Evolutionary conservation across 2,113 vertebrate genomes (phyloP).

Genomic region (Megaceryle maxima): DNA sequence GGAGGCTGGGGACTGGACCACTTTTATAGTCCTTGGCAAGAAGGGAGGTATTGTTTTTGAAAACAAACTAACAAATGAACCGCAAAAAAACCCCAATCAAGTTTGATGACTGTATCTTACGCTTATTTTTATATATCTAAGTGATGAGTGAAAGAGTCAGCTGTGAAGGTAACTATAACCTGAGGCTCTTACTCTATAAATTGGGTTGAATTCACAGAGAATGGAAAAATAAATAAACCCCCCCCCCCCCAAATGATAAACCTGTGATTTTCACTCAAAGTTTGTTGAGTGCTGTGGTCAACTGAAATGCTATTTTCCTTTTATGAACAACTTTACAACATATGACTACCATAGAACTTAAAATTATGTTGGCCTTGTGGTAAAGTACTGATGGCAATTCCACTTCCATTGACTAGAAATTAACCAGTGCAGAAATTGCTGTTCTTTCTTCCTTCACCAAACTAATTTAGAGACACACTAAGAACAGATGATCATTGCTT

Average conservation of each 20-base stretch:
- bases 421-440: background rate
- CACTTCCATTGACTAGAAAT: slow-evolving; percentile 2
- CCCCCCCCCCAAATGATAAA: background rate
- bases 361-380: slow-evolving; percentile 10
- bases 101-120: background rate
- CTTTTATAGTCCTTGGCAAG: background rate
- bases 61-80: background rate
- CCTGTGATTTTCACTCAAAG: background rate
- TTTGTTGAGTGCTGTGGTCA: background rate
- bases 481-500: background rate
- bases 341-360: background rate
- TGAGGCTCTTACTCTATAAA: background rate
- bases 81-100: background rate
- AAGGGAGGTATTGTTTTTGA: background rate
- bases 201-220: background rate
- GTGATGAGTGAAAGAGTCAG: background rate
- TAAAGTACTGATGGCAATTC: background rate
- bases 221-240: too few species aligned
- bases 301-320: background rate
- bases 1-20: background rate
- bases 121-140: background rate
- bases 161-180: background rate
- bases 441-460: background rate
- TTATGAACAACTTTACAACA: background rate
- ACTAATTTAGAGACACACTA: background rate